Evolutionary conservation across 2,888 invertebrate species (phyloP).

Genomic region (Ctena decussata): DNA sequence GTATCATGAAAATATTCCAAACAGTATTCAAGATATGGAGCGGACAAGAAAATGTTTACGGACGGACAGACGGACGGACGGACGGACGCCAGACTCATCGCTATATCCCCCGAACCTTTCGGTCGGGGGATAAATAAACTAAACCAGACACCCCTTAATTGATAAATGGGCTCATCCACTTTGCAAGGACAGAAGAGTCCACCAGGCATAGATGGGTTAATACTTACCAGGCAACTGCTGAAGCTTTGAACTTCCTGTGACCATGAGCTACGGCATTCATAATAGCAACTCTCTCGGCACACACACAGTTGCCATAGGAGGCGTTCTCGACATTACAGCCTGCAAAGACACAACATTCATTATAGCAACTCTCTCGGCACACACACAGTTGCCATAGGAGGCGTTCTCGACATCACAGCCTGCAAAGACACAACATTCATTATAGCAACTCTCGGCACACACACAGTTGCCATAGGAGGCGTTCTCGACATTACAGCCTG

Average conservation of each 20-base stretch:
- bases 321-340: slow-evolving; percentile 98
- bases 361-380: slow-evolving; percentile 96
- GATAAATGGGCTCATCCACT: no score
- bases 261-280: slow-evolving; percentile 95
- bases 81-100: no score
- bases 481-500: slow-evolving; percentile 98
- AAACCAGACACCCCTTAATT: no score
- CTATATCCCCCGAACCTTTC: no score
- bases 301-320: slow-evolving; percentile 92
- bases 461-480: slow-evolving; percentile 92
- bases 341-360: slow-evolving; percentile 91
- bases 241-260: slow-evolving; percentile 89
- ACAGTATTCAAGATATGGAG: no score
- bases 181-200: no score
- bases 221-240: slow-evolving; percentile 89
- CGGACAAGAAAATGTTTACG: no score
- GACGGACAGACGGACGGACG: no score
- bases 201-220: no score
- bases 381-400: slow-evolving; percentile 92
- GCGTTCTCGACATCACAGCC: slow-evolving; percentile 98
- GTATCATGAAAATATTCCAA: no score
- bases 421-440: slow-evolving; percentile 92
- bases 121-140: no score
- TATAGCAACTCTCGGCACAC: slow-evolving; percentile 96
- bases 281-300: slow-evolving; percentile 96